These are phyloP conservation scores for Andrena praecox DNA, from an alignment of 2,888 invertebrate genomes.

Conservation along the genomic window DNA sequence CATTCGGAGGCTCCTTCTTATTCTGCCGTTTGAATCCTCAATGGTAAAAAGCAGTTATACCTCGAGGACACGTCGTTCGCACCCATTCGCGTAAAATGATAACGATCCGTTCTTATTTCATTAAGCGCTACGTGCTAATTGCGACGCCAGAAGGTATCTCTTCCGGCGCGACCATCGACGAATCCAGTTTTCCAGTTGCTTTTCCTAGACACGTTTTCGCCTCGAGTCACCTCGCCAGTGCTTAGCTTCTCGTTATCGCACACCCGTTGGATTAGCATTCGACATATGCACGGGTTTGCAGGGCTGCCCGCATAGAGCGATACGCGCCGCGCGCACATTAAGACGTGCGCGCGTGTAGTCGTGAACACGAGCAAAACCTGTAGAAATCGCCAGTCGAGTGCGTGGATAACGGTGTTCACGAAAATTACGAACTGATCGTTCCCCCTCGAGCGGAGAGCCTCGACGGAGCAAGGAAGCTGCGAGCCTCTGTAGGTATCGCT, in stretches of 20 bases:
- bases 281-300: neutral
- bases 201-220: neutral
- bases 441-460: slow-evolving; percentile 36
- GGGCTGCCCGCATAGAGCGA: slow-evolving; percentile 4
- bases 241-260: slow-evolving; percentile 7
- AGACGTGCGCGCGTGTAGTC: slow-evolving; percentile 7
- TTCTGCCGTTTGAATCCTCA: too few species aligned
- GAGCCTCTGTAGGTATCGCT: slow-evolving; percentile 26
- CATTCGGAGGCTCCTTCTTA: neutral
- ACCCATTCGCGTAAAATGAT: neutral
- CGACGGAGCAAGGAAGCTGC: slow-evolving; percentile 25
- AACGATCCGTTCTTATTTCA: slow-evolving; percentile 2
- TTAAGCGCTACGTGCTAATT: slow-evolving; percentile 25
- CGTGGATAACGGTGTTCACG: slow-evolving; percentile 62
- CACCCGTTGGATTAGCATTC: slow-evolving; percentile 39
- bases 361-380: slow-evolving; percentile 33
- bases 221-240: neutral
- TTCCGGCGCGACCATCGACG: neutral
- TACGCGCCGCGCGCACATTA: slow-evolving; percentile 12
- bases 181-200: slow-evolving; percentile 30
- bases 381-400: slow-evolving; percentile 44
- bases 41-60: too few species aligned
- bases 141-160: neutral
- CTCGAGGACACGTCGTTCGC: neutral
- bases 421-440: slow-evolving; percentile 62